phyloP scores from a whole-genome alignment of 2,888 invertebrate species.

The Andrena chrysosceles region DNA sequence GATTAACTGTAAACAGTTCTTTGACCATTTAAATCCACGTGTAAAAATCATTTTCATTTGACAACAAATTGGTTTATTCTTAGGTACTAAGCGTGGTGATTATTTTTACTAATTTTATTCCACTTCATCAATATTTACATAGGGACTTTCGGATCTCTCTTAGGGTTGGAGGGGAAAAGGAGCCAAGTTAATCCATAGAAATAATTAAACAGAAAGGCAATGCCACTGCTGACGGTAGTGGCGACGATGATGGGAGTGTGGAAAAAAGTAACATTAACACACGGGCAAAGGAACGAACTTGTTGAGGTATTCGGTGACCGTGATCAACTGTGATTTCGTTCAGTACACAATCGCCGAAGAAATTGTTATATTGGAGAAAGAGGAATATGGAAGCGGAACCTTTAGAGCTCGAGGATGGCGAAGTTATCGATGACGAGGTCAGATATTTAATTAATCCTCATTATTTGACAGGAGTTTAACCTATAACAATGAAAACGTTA shows the following conservation, averaged over 20 bases:
- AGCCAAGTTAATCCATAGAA: not conserved
- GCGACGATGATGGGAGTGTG: slow-evolving; percentile 21
- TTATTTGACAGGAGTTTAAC: slow-evolving; percentile 71
- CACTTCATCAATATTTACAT: too few species aligned
- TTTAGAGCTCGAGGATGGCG: slow-evolving; percentile 87
- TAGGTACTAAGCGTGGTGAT: too few species aligned
- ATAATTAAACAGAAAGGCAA: slow-evolving; percentile 5
- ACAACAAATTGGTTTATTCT: slow-evolving; percentile 1
- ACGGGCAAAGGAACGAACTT: slow-evolving; percentile 13
- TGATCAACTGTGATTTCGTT: slow-evolving; percentile 1
- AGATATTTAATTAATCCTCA: slow-evolving; percentile 71
- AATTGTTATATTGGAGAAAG: not conserved
- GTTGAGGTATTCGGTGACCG: slow-evolving; percentile 20
- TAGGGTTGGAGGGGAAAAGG: not conserved
- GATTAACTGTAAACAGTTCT: not conserved
- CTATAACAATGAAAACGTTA: slow-evolving; percentile 50
- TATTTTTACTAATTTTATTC: too few species aligned
- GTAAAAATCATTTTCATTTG: slow-evolving; percentile 5
- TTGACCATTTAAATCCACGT: slow-evolving; percentile 14
- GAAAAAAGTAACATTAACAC: slow-evolving; percentile 21
- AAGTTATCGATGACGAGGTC: slow-evolving; percentile 90
- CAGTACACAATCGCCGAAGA: slow-evolving; percentile 11
- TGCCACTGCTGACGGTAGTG: slow-evolving; percentile 3
- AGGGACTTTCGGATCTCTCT: too few species aligned
- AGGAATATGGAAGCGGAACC: slow-evolving; percentile 87